These are phyloP conservation scores for Argynnis bischoffii DNA, from an alignment of 2,888 invertebrate genomes.

Conservation along the genomic window DNA sequence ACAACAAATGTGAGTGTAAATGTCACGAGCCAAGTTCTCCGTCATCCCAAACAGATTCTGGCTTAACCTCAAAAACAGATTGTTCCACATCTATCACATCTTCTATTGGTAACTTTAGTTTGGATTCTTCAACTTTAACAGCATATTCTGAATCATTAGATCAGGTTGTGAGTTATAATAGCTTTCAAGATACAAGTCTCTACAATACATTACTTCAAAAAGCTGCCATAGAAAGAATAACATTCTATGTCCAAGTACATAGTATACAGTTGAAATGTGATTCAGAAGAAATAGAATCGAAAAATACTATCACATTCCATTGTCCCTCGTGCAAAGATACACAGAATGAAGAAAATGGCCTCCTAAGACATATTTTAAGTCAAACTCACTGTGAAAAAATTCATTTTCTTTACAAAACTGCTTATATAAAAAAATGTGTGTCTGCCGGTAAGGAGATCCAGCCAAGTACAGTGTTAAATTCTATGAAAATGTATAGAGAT, in stretches of 20 bases:
- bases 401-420: conserved; percentile 74
- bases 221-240: conserved; percentile 70
- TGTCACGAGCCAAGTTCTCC: conserved; percentile 54
- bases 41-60: conserved; percentile 57
- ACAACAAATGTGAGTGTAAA: conserved; percentile 51
- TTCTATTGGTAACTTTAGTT: conserved; percentile 71
- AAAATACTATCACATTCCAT: conserved; percentile 57
- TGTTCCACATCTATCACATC: conserved; percentile 62
- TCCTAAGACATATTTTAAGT: conserved; percentile 65
- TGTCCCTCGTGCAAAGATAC: conserved; percentile 63
- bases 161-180: conserved; percentile 67
- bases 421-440: conserved; percentile 74
- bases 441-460: conserved; percentile 66
- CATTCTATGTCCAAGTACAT: conserved; percentile 74
- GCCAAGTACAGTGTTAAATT: conserved; percentile 71
- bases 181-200: conserved; percentile 67
- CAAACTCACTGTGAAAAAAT: conserved; percentile 70
- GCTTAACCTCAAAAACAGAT: conserved; percentile 55
- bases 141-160: conserved; percentile 74
- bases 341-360: conserved; percentile 61
- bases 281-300: conserved; percentile 50
- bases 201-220: conserved; percentile 62
- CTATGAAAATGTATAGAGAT: conserved; percentile 76
- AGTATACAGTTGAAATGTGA: conserved; percentile 66
- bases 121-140: conserved; percentile 67